Conservation (phyloP, 1,140 invertebrate species). For the Pissodes strobi region DNA sequence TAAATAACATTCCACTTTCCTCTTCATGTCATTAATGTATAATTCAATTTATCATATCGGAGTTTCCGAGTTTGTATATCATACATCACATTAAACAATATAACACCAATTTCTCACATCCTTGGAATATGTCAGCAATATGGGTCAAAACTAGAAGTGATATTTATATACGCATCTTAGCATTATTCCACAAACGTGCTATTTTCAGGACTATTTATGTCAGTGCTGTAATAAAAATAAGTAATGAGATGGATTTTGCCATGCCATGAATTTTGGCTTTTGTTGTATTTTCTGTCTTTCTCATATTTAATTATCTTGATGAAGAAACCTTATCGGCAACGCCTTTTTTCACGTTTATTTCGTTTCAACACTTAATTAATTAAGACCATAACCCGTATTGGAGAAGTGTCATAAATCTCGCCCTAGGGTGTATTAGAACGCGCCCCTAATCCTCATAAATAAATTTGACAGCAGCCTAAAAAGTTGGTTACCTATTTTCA, state of each 20-base stretch:
- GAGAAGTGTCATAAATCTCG: constrained; percentile 29
- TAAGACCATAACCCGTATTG: constrained; percentile 29
- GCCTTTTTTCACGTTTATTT: constrained; percentile 29
- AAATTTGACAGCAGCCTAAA: constrained; percentile 25
- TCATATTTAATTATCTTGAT: constrained; percentile 27
- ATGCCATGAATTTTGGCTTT: constrained; percentile 3
- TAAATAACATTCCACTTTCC: no score
- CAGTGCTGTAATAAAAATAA: neutral
- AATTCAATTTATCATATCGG: no score
- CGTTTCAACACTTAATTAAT: constrained; percentile 35
- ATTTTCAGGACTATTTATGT: no score
- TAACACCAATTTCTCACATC: no score
- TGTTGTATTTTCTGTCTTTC: constrained; percentile 5
- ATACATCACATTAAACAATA: no score
- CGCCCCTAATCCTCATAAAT: constrained; percentile 17
- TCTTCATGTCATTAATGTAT: no score
- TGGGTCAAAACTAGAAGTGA: no score
- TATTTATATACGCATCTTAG: no score
- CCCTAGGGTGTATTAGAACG: constrained; percentile 26
- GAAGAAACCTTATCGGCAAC: constrained; percentile 23
- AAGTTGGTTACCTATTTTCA: neutral
- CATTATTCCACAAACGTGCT: no score
- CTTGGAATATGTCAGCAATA: no score
- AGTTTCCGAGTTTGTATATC: no score
- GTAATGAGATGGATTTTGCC: neutral